Evolutionary conservation across 2,888 invertebrate species (phyloP), one percentile per base, ranked within the genome.

Genomic region (Byasa hedistus): DNA sequence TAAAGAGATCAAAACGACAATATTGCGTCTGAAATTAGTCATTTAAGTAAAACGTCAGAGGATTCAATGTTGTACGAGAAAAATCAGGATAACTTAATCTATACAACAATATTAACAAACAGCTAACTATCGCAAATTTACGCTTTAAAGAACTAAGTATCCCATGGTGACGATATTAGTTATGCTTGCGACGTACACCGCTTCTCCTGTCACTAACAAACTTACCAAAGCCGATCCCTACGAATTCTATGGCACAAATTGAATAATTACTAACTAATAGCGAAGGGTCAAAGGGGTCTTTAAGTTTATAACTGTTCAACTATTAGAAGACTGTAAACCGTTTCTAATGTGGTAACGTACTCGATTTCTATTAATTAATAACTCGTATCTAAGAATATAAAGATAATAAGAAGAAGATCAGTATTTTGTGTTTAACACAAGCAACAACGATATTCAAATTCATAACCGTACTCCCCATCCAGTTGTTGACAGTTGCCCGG

Each of bases 201-300:
- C n/a, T n/a, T 48, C 39, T 64, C 64, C 36, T 54, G 64, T 58
- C 57, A 52, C 36, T 52, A 51, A 64, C 58, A 52, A 64, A 62
- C 52, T 64, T 57, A 23, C 24, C 19, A 44, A 27, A 58, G 52
- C 32, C 58, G 54, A 58, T 58, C 64, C 54, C 60, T 21, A n/a
- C 36, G 15, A 60, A 56, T n/a, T 65, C 23, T 36, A 57, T 48
- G 51, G 17, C 22, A 65, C 65, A 56, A 65, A 65, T 56, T 65
- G 60, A 65, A 65, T 65, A 61, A 65, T 61, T 60, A 65, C 56
- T 65, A 61, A 65, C 57, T 65, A 61, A 65, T 56, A 55, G 32
- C 27, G 10, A 61, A 65, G 65, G 65, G 65, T 61, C 60, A 56
- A 65, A 60, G 32, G 60, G 51, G 60, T 57, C 65, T 61, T 65